phyloP scores from a whole-genome alignment of 2,113 vertebrate genomes.

The Cynocephalus volans region DNA sequence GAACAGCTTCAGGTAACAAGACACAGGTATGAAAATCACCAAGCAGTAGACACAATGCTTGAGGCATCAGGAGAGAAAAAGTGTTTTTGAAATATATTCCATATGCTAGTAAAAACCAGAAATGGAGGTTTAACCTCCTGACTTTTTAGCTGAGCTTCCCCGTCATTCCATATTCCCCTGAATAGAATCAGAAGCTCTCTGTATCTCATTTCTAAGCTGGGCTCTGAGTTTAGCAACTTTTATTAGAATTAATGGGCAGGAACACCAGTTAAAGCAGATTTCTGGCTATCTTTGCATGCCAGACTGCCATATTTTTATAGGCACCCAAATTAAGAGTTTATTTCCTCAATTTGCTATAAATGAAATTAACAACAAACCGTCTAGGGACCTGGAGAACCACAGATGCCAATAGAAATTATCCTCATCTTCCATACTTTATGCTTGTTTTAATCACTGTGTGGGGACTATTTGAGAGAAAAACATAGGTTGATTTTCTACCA shows the following conservation, averaged over 20 bases:
- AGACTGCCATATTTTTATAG: slow-evolving; percentile 87
- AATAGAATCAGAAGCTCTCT: background rate
- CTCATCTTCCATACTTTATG: slow-evolving; percentile 83
- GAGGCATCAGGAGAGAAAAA: background rate
- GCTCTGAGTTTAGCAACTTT: slow-evolving; percentile 68
- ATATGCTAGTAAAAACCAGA: background rate
- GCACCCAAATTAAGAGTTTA: slow-evolving; percentile 87
- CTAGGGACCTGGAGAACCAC: slow-evolving; percentile 81
- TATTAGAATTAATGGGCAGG: slow-evolving; percentile 74
- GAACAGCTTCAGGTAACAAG: background rate
- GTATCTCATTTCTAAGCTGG: background rate
- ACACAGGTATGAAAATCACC: background rate
- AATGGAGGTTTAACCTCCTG: background rate
- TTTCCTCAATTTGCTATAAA: slow-evolving; percentile 87
- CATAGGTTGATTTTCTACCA: slow-evolving; percentile 73
- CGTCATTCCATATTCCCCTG: background rate
- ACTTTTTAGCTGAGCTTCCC: background rate
- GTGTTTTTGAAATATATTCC: background rate
- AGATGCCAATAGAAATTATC: slow-evolving; percentile 84
- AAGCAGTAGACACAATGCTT: background rate
- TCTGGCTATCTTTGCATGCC: slow-evolving; percentile 78
- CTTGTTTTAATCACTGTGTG: slow-evolving; percentile 84
- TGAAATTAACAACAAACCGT: slow-evolving; percentile 86
- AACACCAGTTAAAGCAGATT: slow-evolving; percentile 75
- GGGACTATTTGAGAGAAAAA: slow-evolving; percentile 78